phyloP scores from a whole-genome alignment of 2,797 vertebrate species.

The Tadarida brasiliensis region DNA sequence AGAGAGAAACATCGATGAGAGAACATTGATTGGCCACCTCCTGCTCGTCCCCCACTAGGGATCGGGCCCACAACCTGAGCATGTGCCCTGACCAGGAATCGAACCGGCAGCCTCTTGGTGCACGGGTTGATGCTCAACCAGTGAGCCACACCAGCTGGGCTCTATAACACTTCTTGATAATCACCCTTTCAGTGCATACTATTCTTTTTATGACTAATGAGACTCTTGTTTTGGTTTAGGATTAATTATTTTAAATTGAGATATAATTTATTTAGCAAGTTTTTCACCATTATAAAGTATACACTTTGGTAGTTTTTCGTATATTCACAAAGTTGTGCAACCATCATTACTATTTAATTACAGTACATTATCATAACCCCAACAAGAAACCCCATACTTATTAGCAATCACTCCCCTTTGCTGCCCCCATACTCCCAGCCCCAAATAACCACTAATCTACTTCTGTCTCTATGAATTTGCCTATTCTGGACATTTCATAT shows the following conservation, averaged over 20 bases:
- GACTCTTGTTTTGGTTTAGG: constrained; percentile 57
- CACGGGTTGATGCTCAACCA: too few species aligned
- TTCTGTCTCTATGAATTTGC: constrained; percentile 27
- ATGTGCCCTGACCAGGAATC: too few species aligned
- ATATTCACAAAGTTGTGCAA: not conserved
- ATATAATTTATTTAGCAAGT: not conserved
- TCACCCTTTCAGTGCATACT: not conserved
- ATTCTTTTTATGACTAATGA: constrained; percentile 35
- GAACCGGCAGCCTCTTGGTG: too few species aligned
- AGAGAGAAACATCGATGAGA: too few species aligned
- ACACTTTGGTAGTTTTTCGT: not conserved
- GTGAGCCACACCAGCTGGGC: too few species aligned
- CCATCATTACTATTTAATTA: constrained; percentile 32
- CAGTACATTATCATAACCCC: not conserved
- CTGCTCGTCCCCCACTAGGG: too few species aligned
- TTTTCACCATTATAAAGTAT: constrained; percentile 10
- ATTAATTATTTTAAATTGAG: constrained; percentile 47
- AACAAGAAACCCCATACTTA: constrained; percentile 8
- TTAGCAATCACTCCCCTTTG: not conserved
- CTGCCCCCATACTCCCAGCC: not conserved
- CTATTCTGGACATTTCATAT: constrained; percentile 12
- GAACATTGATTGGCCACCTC: too few species aligned
- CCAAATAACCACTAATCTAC: not conserved
- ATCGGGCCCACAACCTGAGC: too few species aligned
- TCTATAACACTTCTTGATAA: not conserved